phyloP scores from a whole-genome alignment of 2,888 invertebrate species.

The Ischnus inquisitorius region DNA sequence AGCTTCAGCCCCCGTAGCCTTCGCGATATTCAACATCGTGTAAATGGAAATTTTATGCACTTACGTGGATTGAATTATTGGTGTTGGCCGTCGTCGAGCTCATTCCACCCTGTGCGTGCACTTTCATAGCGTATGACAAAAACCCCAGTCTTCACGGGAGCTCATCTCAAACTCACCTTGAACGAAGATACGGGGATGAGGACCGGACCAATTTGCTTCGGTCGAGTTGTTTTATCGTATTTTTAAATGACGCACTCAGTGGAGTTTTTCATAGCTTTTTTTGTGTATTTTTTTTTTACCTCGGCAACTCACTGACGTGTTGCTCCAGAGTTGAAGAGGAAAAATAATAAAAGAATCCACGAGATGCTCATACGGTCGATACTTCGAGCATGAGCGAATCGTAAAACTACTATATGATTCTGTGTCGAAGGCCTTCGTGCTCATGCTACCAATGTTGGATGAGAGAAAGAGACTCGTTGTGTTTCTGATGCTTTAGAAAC shows the following conservation, averaged over 20 bases:
- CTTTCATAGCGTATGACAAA: slow-evolving; percentile 56
- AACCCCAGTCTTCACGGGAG: not conserved
- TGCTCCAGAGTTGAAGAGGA: slow-evolving; percentile 19
- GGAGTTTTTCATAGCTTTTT: slow-evolving; percentile 3
- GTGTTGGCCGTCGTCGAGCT: slow-evolving; percentile 51
- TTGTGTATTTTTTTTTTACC: slow-evolving; percentile 29
- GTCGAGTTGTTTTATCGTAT: slow-evolving; percentile 61
- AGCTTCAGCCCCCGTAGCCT: slow-evolving; percentile 43
- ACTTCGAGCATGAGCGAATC: slow-evolving; percentile 46
- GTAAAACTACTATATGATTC: slow-evolving; percentile 55
- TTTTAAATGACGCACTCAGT: slow-evolving; percentile 56
- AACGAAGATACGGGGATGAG: slow-evolving; percentile 2
- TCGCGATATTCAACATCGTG: slow-evolving; percentile 60
- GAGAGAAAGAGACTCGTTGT: slow-evolving; percentile 18
- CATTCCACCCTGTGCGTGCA: not conserved
- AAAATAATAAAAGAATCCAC: slow-evolving; percentile 22
- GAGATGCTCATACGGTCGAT: slow-evolving; percentile 41
- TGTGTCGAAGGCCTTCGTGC: slow-evolving; percentile 7
- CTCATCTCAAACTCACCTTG: slow-evolving; percentile 4
- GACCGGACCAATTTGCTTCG: slow-evolving; percentile 58
- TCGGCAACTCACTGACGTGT: slow-evolving; percentile 29
- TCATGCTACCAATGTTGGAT: slow-evolving; percentile 1
- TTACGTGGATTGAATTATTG: slow-evolving; percentile 71
- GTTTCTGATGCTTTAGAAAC: slow-evolving; percentile 56
- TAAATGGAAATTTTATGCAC: slow-evolving; percentile 70